Base-by-base conservation (phyloP, 1,140 invertebrate species). In the Drosophila pachea region DNA sequence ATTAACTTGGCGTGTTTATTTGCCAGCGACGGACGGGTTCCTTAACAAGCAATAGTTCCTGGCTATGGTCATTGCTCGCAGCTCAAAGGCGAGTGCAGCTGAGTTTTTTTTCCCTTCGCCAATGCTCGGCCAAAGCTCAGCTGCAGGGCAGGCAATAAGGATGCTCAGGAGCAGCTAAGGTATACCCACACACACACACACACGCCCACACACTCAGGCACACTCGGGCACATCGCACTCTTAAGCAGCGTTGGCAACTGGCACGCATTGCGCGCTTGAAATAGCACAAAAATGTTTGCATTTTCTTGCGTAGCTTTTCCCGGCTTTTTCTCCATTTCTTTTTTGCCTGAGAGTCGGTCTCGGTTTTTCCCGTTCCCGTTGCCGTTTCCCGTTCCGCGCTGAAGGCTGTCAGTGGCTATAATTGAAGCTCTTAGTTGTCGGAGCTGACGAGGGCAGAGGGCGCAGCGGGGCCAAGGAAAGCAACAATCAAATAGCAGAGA, bases 401-500 rank as follows among this genome's bases (percentile, higher is more conserved):
- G 53, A 45, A 52, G 45, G 36, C 56, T 65, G 68, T 72, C 78
- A 55, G 67, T 47, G 79, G 73, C 79, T 75, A 72, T 83, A 83
- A 83, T 83, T 84, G 79, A 78, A 74, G 78, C 64, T 64, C 68
- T 75, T 79, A 78, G 72, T 84, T 78, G 32, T 35, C 35, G 49
- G 40, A 54, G 8, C 62, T 55, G 54, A 59, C 40, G 38, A 16
- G 11, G 32, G 45, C 12, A 29, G 4, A 32, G 11, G n/a, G 38
- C n/a, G 2, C 29, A 9, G 6, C 12, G 5, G 22, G 4, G 22
- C 36, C 35, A 45, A 50, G 31, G 58, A 58, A 60, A 75, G 78
- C 78, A 82, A 83, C 78, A 82, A 83, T 82, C 78, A 83, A 69
- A 59, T 54, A 66, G 62, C 62, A 78, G 63, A 61, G 78, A 66